A percentile compares a stretch with the other conserved stretches of the same genome.
Conservation (phyloP, 2,113 vertebrate genomes). For the Catharus bicknelli region DNA sequence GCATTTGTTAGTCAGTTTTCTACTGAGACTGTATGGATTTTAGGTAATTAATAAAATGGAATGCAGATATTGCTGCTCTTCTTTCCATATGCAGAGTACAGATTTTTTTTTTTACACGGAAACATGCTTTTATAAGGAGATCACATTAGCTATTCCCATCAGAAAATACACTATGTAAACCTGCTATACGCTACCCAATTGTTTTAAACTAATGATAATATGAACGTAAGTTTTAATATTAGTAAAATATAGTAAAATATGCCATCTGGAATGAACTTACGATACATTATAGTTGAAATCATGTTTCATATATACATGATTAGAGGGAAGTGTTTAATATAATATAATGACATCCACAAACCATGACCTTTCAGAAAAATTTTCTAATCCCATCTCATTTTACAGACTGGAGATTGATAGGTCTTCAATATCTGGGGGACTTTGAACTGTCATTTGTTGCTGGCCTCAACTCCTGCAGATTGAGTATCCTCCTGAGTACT, state of each 20-base stretch:
- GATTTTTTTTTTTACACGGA: background rate
- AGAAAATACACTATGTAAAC: background rate
- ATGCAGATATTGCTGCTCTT: background rate
- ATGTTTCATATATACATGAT: background rate
- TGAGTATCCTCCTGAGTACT: slow-evolving; percentile 16
- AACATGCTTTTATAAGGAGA: background rate
- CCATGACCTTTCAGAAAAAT: background rate
- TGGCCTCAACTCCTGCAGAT: background rate
- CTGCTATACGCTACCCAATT: background rate
- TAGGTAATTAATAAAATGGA: background rate
- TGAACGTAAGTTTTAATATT: background rate
- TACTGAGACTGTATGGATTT: background rate
- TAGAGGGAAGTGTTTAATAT: background rate
- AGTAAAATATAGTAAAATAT: background rate
- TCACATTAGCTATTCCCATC: background rate
- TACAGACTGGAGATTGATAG: background rate
- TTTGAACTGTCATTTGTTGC: background rate
- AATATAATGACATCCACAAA: background rate
- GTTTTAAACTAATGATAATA: background rate
- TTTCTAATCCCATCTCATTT: background rate
- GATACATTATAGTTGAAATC: background rate
- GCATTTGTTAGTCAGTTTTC: background rate
- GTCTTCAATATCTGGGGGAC: background rate
- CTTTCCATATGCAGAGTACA: background rate
- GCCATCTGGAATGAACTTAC: background rate